Evolutionary conservation across 2,113 vertebrate species (phyloP), one percentile per base, ranked within the genome.

Genomic region (Corapipo altera): DNA sequence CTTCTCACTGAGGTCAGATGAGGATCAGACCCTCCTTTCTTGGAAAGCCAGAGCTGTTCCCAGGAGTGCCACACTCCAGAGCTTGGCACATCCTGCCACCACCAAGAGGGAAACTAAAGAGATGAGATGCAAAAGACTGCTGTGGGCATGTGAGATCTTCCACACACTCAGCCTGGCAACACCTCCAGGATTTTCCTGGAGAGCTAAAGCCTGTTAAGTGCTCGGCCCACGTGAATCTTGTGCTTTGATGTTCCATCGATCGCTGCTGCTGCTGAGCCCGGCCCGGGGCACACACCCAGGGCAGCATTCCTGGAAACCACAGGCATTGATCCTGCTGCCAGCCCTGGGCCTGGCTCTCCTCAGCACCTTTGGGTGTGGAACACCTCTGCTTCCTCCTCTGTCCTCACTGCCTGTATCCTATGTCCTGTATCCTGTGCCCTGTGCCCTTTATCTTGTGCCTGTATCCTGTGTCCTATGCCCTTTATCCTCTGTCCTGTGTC

Each of bases 381-480:
- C 8, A 0, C 5, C 64, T 70, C 51, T 49, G 32, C 12, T 52
- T 33, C 55, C 67, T 35, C 14, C n/a, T 33, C 14, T 30, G 10
- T 14, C 71, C 58, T 55, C 27, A 5, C 0, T 5, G 11, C 15
- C 4, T 0, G 3, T 33, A 11, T 26, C 51, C 51, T 28, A 9
- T 52, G 15, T 3, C 51, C 51, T 28, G 51, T 6, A 27, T 52
- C 51, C 49, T 51, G 24, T 27, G 23, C 8, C 49, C 49, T 27
- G 26, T 15, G 4, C 15, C 23, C 49, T 26, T 14, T 26, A 8
- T 7, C 46, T 21, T 48, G 46, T 48, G 7, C 15, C 49, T 23
- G 10, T 48, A 22, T 54, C 52, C 52, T 54, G 15, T 20, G 5
- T 19, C 30, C 11, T 12, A 13, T 59, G 12, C 5, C 51, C 54